Conservation (phyloP, 2,888 invertebrate genomes). For the Galeopsomyia nigrocyanea region DNA sequence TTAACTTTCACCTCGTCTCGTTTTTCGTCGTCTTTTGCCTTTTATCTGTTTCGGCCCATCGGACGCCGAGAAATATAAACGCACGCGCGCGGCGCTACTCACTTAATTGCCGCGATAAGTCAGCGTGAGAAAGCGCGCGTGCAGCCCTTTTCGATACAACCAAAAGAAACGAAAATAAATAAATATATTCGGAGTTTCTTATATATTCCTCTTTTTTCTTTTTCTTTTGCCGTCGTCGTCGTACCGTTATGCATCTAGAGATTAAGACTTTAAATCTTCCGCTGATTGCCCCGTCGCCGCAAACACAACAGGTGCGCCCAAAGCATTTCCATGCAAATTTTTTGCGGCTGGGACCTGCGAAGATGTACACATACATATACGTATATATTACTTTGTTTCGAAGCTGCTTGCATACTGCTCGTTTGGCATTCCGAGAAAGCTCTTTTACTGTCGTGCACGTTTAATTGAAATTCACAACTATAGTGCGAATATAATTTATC, state of each 20-base stretch:
- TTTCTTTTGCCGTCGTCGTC: not conserved
- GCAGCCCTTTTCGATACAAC: conserved; percentile 27
- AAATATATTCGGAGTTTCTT: conserved; percentile 34
- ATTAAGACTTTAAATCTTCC: conserved; percentile 30
- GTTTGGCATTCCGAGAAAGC: no score
- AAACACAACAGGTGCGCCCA: no score
- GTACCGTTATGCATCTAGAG: conserved; percentile 10
- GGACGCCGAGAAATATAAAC: not conserved
- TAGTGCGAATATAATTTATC: conserved; percentile 10
- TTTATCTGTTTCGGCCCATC: not conserved
- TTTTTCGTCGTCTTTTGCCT: conserved; percentile 18
- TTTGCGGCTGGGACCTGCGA: not conserved
- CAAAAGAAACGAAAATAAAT: no score
- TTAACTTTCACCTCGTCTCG: conserved; percentile 3
- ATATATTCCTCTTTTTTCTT: not conserved
- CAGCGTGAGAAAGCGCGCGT: conserved; percentile 40
- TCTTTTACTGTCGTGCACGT: not conserved
- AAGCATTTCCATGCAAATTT: not conserved
- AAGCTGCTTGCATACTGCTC: no score
- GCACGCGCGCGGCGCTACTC: conserved; percentile 17
- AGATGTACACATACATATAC: no score
- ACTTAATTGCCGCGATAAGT: conserved; percentile 45
- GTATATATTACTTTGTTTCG: no score
- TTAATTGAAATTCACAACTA: conserved; percentile 2
- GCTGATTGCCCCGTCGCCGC: conserved; percentile 17